Conservation (phyloP, 2,888 invertebrate species). For the Pemphredon lugubris region DNA sequence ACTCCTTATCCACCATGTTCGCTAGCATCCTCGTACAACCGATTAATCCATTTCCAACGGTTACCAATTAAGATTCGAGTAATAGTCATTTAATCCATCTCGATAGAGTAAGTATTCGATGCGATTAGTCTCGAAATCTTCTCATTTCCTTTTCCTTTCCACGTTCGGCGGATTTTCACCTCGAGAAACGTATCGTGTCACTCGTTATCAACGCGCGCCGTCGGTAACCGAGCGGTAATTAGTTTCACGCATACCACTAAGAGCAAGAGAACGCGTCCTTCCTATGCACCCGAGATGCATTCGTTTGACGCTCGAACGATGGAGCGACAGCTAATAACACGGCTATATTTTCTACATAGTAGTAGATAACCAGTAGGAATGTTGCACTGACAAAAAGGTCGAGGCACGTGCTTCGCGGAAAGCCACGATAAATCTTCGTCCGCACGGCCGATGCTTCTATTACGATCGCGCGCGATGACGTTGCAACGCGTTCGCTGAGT, state of each 20-base stretch:
- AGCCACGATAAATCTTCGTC: constrained; percentile 64
- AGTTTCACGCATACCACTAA: constrained; percentile 16
- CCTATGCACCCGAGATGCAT: background rate
- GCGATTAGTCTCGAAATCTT: background rate
- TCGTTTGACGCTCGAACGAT: constrained; percentile 17
- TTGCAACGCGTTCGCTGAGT: constrained; percentile 58
- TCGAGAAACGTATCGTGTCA: too few species aligned
- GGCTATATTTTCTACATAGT: constrained; percentile 35
- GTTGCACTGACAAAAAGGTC: constrained; percentile 54
- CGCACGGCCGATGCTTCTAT: constrained; percentile 50
- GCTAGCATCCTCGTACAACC: too few species aligned
- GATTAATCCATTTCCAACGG: too few species aligned
- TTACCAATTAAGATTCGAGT: too few species aligned
- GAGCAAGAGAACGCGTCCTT: background rate
- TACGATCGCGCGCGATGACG: constrained; percentile 57
- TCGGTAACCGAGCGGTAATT: constrained; percentile 23
- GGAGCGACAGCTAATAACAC: constrained; percentile 49
- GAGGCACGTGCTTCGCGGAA: constrained; percentile 62
- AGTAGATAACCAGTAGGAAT: constrained; percentile 52
- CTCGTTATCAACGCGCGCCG: too few species aligned
- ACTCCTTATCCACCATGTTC: too few species aligned
- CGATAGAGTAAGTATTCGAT: too few species aligned
- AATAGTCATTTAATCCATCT: too few species aligned
- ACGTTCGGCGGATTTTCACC: too few species aligned
- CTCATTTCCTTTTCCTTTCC: too few species aligned